Evolutionary conservation across 2,797 vertebrate genomes (phyloP).

Genomic region (Acipenser oxyrinchus): DNA sequence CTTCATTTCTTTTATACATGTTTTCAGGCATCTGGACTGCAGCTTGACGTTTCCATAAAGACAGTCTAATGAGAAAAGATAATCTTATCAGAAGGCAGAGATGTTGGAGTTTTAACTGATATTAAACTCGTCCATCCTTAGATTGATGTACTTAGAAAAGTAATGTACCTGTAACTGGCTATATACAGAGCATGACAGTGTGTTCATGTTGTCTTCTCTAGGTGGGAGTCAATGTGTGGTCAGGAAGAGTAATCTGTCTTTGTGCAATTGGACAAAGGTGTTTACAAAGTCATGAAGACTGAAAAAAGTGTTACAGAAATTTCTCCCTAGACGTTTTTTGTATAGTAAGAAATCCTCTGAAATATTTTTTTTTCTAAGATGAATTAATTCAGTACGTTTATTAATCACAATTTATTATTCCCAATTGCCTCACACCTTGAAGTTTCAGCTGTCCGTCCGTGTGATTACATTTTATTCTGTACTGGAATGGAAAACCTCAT

Average conservation of each 20-base stretch:
- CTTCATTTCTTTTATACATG: no score
- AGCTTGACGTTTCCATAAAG: not conserved
- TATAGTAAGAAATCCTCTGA: not conserved
- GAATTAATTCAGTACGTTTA: not conserved
- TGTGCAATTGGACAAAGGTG: not conserved
- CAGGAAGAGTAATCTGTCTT: not conserved
- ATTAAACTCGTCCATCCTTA: conserved; percentile 8
- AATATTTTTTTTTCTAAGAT: not conserved
- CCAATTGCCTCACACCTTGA: not conserved
- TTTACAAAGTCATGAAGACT: not conserved
- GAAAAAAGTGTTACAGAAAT: no score
- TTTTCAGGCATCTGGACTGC: not conserved
- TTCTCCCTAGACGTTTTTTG: not conserved
- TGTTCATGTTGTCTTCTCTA: not conserved
- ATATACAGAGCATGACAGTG: not conserved
- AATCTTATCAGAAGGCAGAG: conserved; percentile 6
- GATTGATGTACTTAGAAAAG: conserved; percentile 6
- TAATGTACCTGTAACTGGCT: conserved; percentile 7
- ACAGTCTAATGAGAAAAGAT: conserved; percentile 9
- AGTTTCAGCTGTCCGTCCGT: not conserved
- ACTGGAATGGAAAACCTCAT: no score
- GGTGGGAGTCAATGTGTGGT: not conserved
- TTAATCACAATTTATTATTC: not conserved
- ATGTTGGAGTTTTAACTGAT: conserved; percentile 4
- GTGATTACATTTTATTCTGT: no score